A percentile compares a stretch with the other conserved stretches of the same genome.
Evolutionary conservation across 2,113 vertebrate genomes (phyloP).

Genomic region (Crotalus tigris): DNA sequence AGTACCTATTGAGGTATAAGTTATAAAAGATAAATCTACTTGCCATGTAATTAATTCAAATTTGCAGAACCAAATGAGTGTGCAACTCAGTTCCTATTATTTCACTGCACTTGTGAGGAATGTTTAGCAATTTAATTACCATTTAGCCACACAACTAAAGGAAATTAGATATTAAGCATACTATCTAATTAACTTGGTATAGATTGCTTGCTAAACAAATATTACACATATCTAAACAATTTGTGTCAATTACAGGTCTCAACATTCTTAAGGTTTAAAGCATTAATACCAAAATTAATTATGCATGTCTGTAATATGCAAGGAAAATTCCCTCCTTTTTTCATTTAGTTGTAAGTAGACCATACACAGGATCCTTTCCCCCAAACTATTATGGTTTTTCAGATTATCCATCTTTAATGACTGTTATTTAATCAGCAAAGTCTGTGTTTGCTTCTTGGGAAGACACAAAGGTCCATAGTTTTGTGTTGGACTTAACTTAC

Average conservation of each 20-base stretch:
- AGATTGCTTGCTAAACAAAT: constrained; percentile 65
- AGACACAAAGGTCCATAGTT: background rate
- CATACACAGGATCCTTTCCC: background rate
- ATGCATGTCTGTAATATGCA: background rate
- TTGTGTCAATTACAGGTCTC: constrained; percentile 21
- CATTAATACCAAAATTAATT: constrained; percentile 11
- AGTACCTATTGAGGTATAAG: constrained; percentile 61
- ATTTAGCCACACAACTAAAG: constrained; percentile 57
- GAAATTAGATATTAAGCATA: constrained; percentile 61
- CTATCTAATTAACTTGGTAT: constrained; percentile 60
- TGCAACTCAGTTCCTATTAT: constrained; percentile 52
- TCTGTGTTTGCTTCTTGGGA: background rate
- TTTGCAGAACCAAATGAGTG: constrained; percentile 56
- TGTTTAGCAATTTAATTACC: constrained; percentile 64
- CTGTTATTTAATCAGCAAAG: background rate
- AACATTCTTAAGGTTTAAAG: background rate
- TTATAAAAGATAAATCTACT: constrained; percentile 68
- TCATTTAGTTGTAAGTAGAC: background rate
- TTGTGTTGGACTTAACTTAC: background rate
- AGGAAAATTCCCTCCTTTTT: background rate
- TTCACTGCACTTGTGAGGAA: constrained; percentile 62
- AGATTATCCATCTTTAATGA: background rate
- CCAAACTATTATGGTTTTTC: background rate
- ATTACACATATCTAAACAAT: constrained; percentile 59
- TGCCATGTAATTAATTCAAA: constrained; percentile 67